These are phyloP conservation scores for Pseudorhiza aurosa DNA, from an alignment of 30 jellyfish, hydroid and myxozoan genomes.

Conservation along the genomic window DNA sequence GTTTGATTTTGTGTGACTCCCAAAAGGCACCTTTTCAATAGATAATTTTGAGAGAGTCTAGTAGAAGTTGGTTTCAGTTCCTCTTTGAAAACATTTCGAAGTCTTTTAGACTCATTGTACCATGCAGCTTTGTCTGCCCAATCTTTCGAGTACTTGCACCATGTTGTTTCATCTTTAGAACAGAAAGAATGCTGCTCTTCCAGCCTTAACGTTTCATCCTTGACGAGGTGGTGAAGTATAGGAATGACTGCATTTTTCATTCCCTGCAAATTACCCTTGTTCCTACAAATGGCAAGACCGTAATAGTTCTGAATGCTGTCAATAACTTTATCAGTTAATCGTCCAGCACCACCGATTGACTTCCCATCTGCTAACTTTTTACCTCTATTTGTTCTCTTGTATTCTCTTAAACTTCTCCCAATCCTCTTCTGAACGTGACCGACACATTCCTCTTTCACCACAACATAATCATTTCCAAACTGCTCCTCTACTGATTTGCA, in stretches of 20 bases:
- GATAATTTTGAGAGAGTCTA: conserved; percentile 9
- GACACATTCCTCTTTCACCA: no score
- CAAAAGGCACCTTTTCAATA: conserved; percentile 17
- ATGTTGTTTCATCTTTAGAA: background rate
- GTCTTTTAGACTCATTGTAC: background rate
- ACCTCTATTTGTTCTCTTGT: background rate
- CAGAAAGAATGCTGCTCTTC: conserved; percentile 10
- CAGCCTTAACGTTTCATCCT: background rate
- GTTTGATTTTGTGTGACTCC: conserved; percentile 47
- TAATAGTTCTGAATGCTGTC: conserved; percentile 1
- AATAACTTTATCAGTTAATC: background rate
- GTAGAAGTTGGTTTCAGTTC: conserved; percentile 1
- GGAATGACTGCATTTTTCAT: background rate
- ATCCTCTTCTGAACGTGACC: background rate
- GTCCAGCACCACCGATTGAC: background rate
- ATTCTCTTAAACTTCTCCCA: background rate
- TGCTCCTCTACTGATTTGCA: no score
- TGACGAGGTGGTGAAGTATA: background rate
- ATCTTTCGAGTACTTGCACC: conserved; percentile 10
- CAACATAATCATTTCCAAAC: no score
- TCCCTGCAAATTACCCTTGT: conserved; percentile 14
- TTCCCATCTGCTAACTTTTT: background rate
- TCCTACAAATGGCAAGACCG: background rate
- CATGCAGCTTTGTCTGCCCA: background rate
- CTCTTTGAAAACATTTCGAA: background rate